Conservation (phyloP, 1,140 invertebrate genomes). For the Rhynchophorus ferrugineus region DNA sequence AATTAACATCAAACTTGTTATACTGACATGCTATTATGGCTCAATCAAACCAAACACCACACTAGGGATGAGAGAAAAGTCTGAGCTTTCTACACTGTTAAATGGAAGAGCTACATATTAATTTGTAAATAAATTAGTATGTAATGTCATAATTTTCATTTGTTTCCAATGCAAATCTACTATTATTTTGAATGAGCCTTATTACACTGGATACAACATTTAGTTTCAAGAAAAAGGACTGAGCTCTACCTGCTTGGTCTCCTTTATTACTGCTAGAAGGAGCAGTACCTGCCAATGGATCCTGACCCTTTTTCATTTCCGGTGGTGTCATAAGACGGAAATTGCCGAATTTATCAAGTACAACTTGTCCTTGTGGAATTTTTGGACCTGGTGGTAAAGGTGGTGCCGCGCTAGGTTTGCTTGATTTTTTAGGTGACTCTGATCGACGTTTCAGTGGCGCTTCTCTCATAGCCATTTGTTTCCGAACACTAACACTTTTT, state of each 20-base stretch:
- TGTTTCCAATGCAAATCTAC: no score
- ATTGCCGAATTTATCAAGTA: constrained; percentile 60
- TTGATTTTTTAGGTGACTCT: constrained; percentile 39
- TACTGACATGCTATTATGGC: background rate
- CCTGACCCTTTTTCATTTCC: constrained; percentile 43
- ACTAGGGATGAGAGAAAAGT: no score
- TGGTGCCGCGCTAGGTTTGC: constrained; percentile 17
- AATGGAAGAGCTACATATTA: no score
- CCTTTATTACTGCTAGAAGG: constrained; percentile 24
- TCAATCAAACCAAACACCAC: background rate
- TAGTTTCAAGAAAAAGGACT: constrained; percentile 14
- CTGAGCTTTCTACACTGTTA: background rate
- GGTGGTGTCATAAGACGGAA: constrained; percentile 47
- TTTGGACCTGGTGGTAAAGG: constrained; percentile 30
- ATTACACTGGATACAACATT: background rate
- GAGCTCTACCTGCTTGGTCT: constrained; percentile 34
- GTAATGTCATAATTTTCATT: no score
- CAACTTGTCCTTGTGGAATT: constrained; percentile 41
- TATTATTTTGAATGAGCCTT: background rate
- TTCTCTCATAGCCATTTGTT: constrained; percentile 50
- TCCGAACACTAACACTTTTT: constrained; percentile 48
- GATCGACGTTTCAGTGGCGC: constrained; percentile 43
- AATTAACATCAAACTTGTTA: background rate
- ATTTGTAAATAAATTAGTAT: no score
- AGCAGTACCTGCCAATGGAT: constrained; percentile 29